Percentiles rank a stretch among this genome's conserved stretches.
Evolutionary conservation across 2,888 invertebrate species (phyloP).

Genomic region (Uloborus plumipes): DNA sequence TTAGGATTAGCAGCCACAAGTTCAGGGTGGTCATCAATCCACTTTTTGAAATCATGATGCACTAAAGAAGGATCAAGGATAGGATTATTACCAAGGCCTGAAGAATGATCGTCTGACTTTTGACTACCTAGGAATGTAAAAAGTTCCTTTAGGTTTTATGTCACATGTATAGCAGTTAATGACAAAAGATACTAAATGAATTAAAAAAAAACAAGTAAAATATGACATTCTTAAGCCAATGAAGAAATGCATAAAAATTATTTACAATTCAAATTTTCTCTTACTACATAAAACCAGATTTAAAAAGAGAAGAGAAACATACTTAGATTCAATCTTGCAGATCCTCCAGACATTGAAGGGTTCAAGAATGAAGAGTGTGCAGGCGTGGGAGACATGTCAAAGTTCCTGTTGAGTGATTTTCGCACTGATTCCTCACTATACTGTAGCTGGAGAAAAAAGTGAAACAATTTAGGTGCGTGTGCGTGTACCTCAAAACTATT

Average conservation of each 20-base stretch:
- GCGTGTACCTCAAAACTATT: too few relatives aligned
- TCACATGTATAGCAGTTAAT: too few relatives aligned
- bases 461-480: not conserved
- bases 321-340: constrained; percentile 43
- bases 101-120: constrained; percentile 41
- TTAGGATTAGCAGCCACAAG: constrained; percentile 66
- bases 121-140: too few relatives aligned
- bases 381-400: constrained; percentile 49
- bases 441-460: constrained; percentile 28
- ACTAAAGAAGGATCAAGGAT: constrained; percentile 63
- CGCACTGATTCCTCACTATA: constrained; percentile 59
- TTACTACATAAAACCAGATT: not conserved
- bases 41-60: constrained; percentile 67
- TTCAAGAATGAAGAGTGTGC: constrained; percentile 58
- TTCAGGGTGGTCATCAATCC: constrained; percentile 68
- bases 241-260: too few relatives aligned
- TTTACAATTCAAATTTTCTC: too few relatives aligned
- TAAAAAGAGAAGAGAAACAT: not conserved
- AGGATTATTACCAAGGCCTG: constrained; percentile 28
- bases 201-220: too few relatives aligned
- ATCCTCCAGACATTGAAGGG: constrained; percentile 33
- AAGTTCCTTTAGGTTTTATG: too few relatives aligned
- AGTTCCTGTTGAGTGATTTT: constrained; percentile 48
- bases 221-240: not conserved
- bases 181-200: too few relatives aligned